Conservation (phyloP, 2,888 invertebrate genomes). For the Eilema depressum region DNA sequence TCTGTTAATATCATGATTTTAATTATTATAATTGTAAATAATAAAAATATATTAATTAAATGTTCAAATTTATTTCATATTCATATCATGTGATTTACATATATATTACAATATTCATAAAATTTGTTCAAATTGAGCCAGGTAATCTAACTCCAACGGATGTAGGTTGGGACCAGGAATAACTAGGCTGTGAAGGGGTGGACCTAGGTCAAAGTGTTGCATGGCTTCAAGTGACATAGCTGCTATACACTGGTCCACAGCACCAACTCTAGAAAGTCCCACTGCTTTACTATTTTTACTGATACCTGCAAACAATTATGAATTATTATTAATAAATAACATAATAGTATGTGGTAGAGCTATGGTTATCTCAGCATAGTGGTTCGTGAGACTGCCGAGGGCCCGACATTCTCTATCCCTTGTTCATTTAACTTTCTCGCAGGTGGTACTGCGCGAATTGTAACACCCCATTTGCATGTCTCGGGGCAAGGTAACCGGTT, state of each 20-base stretch:
- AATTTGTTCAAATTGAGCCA: slow-evolving; percentile 88
- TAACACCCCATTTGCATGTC: neutral
- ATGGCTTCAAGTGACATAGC: slow-evolving; percentile 92
- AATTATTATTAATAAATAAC: too few species aligned
- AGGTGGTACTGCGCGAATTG: too few species aligned
- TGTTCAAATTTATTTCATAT: slow-evolving; percentile 62
- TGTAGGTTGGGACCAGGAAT: slow-evolving; percentile 94
- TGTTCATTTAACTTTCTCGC: neutral
- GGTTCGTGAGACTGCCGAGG: neutral
- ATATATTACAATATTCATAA: slow-evolving; percentile 24
- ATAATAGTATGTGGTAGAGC: neutral
- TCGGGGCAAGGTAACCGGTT: neutral
- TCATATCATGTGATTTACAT: slow-evolving; percentile 15
- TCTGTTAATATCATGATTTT: slow-evolving; percentile 82
- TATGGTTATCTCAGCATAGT: neutral
- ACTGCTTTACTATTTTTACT: slow-evolving; percentile 90
- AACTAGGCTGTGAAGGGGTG: slow-evolving; percentile 97
- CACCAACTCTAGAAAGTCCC: slow-evolving; percentile 97
- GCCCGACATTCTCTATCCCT: neutral
- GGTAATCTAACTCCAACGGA: slow-evolving; percentile 96
- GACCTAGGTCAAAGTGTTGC: slow-evolving; percentile 91
- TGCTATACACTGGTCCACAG: slow-evolving; percentile 92
- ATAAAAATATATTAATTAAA: slow-evolving; percentile 82
- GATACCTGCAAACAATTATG: slow-evolving; percentile 60
- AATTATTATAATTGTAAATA: slow-evolving; percentile 80